Conservation (phyloP, 2,888 invertebrate genomes). For the Lepidocyrtinus sp. region DNA sequence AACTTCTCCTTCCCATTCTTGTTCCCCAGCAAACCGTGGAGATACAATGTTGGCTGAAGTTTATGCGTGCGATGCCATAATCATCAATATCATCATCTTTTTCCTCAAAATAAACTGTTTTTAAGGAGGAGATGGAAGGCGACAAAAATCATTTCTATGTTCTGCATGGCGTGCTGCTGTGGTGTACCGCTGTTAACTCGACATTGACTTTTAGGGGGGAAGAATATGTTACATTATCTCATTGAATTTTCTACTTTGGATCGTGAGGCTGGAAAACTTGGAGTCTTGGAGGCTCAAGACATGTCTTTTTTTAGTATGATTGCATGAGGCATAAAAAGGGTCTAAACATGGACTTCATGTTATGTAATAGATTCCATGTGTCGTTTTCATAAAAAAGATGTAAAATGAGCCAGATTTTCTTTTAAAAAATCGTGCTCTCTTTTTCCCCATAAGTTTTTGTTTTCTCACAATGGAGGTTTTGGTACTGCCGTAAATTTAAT, state of each 20-base stretch:
- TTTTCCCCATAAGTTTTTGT: too few relatives aligned
- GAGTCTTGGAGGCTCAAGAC: not conserved
- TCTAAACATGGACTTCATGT: not conserved
- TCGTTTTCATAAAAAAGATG: not conserved
- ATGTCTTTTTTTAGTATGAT: conserved; percentile 7
- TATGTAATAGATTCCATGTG: not conserved
- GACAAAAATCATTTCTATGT: conserved; percentile 42
- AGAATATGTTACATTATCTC: conserved; percentile 20
- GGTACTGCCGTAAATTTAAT: conserved; percentile 52
- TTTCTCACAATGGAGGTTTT: too few relatives aligned
- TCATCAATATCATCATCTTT: conserved; percentile 39
- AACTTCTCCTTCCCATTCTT: too few relatives aligned
- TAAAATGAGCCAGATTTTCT: not conserved
- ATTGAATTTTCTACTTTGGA: not conserved
- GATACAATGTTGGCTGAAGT: not conserved
- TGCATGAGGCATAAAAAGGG: not conserved
- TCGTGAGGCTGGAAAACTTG: conserved; percentile 1
- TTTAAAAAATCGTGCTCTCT: not conserved
- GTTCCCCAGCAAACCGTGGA: too few relatives aligned
- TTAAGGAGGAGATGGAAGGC: conserved; percentile 21
- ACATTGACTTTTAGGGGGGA: conserved; percentile 25
- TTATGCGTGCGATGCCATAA: conserved; percentile 8
- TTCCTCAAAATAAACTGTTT: conserved; percentile 51
- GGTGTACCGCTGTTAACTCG: conserved; percentile 48
- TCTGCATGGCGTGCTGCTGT: conserved; percentile 28